Conservation (phyloP, 2,888 invertebrate genomes). For the Eurytoma adleriae region DNA sequence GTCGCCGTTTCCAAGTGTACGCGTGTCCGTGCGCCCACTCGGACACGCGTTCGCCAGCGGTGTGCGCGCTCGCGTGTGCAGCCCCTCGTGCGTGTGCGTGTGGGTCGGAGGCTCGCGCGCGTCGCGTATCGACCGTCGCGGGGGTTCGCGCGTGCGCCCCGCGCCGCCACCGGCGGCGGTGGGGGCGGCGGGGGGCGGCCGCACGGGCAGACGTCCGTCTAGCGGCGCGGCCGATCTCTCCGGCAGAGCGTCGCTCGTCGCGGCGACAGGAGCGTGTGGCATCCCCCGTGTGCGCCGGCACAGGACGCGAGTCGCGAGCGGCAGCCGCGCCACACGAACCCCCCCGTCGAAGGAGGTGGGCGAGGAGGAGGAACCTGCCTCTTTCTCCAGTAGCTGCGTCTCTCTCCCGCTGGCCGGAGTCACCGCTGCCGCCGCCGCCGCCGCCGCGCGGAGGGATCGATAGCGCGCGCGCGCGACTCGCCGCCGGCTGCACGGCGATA, state of each 20-base stretch:
- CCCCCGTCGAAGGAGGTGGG: neutral
- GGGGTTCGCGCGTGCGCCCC: slow-evolving; percentile 6
- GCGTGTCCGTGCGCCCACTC: no score
- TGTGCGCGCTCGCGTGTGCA: no score
- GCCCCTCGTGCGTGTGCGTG: no score
- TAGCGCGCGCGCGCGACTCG: neutral
- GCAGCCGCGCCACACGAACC: neutral
- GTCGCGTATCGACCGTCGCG: slow-evolving; percentile 2
- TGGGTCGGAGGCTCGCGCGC: neutral
- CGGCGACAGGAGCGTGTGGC: no score
- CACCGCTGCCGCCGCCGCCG: neutral
- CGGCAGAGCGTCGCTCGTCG: no score
- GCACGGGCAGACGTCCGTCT: neutral
- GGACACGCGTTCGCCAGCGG: no score
- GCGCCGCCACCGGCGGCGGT: neutral
- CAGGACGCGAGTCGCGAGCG: neutral
- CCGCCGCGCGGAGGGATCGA: neutral
- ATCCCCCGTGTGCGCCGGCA: neutral
- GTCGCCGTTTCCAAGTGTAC: no score
- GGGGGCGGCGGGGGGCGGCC: slow-evolving; percentile 51
- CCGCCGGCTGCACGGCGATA: slow-evolving; percentile 14
- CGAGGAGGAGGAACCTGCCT: neutral
- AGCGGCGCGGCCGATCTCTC: neutral
- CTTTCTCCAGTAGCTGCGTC: neutral
- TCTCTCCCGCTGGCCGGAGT: neutral